phyloP scores from a whole-genome alignment of 2,888 invertebrate species.

The Congeria kusceri region DNA sequence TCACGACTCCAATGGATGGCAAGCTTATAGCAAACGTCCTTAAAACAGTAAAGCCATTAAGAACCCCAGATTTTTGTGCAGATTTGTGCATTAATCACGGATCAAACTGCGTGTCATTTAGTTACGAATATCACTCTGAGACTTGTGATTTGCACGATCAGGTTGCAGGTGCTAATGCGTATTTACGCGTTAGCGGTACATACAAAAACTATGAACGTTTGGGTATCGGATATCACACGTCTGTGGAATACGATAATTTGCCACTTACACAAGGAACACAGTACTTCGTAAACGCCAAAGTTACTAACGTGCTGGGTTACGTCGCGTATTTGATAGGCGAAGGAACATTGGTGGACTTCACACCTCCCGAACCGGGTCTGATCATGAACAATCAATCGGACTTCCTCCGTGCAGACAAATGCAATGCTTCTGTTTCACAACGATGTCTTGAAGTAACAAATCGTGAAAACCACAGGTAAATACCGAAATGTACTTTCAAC shows the following conservation, averaged over 20 bases:
- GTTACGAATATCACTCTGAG: conserved; percentile 69
- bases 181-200: conserved; percentile 64
- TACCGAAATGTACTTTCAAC: no score
- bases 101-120: conserved; percentile 70
- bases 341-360: conserved; percentile 73
- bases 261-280: conserved; percentile 63
- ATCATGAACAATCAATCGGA: conserved; percentile 55
- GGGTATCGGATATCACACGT: conserved; percentile 64
- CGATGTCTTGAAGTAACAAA: conserved; percentile 66
- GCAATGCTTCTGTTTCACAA: conserved; percentile 70
- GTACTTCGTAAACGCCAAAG: conserved; percentile 69
- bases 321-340: conserved; percentile 58
- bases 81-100: conserved; percentile 59
- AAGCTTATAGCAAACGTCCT: conserved; percentile 63
- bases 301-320: conserved; percentile 70
- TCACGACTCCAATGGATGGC: conserved; percentile 65
- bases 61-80: conserved; percentile 62
- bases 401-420: conserved; percentile 55
- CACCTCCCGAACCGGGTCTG: conserved; percentile 71
- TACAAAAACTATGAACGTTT: conserved; percentile 72
- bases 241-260: conserved; percentile 59
- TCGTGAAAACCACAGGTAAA: conserved; percentile 68
- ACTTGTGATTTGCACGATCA: conserved; percentile 71
- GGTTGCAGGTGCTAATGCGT: conserved; percentile 66
- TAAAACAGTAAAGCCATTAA: conserved; percentile 35